Evolutionary conservation across 1,140 invertebrate genomes (phyloP), one percentile per base, ranked within the genome.

Genomic region (Megalonaias nervosa): DNA sequence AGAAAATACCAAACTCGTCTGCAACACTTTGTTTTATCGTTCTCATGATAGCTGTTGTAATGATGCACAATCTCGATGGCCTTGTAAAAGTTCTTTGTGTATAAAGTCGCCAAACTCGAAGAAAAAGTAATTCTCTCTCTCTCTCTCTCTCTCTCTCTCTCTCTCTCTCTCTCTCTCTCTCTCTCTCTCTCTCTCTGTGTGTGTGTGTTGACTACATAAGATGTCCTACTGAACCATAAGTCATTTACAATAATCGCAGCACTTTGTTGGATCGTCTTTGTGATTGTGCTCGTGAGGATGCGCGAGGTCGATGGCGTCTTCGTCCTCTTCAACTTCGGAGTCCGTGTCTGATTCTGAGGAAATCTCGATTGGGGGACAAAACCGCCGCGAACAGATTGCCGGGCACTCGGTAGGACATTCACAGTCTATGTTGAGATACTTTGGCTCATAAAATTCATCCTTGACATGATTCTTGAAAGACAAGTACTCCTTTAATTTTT

Each of bases 401-500:
- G 82, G 79, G 75, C 87, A 89, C 60, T 89, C 85, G 61, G 81
- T 84, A 1, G 86, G 87, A 75, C 87, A 88, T 23, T 85, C 84
- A 59, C 70, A 57, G 26, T 75, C 64, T 17, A 81, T 59, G 56
- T 84, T 76, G 13, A 87, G 73, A 9, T 75, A 74, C 2, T 73
- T 81, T 59, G 81, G 62, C 6, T 69, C n/a, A 74, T 80, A 89
- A 62, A 84, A 87, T 23, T 84, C 79, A 11, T 87, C 84, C 59
- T 84, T 83, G 13, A 88, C 75, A 74, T 80, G 79, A 66, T 87
- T 82, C 15, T 75, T 83, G 64, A 84, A 86, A 19, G 66, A 71
- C 16, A 87, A 62, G 77, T 85, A 89, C 26, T 84, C 81, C 66
- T 78, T 75, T 14, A 89, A 21, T 13, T 77, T 57, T 12, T 81